Evolutionary conservation across 2,888 invertebrate species (phyloP).

Genomic region (Phlogophora meticulosa): DNA sequence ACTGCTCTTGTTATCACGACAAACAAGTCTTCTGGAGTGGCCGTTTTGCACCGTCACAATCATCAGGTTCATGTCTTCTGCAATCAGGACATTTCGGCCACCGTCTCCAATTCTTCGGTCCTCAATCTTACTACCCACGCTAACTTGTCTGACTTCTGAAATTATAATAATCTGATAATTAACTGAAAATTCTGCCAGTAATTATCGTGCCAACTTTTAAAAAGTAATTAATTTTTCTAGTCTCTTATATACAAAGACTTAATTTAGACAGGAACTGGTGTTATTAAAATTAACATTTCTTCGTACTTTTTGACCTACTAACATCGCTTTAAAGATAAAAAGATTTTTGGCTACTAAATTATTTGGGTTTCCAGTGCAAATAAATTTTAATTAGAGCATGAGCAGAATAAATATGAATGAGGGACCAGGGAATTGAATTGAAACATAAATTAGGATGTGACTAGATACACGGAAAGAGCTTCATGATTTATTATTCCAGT

Average conservation of each 20-base stretch:
- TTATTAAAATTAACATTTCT: conserved; percentile 8
- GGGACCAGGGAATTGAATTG: conserved; percentile 12
- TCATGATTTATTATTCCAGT: not conserved
- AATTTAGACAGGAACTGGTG: conserved; percentile 8
- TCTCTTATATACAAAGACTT: conserved; percentile 2
- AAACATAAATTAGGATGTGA: conserved; percentile 11
- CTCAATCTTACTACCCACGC: too few species aligned
- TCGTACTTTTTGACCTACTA: not conserved
- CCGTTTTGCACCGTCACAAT: too few species aligned
- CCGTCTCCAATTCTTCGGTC: too few species aligned
- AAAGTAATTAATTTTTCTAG: not conserved
- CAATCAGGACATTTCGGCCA: too few species aligned
- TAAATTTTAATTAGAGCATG: conserved; percentile 32
- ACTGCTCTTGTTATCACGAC: too few species aligned
- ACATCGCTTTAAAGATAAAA: conserved; percentile 10
- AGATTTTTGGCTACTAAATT: conserved; percentile 10
- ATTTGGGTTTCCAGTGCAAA: conserved; percentile 17
- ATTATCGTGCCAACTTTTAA: too few species aligned
- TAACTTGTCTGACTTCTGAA: too few species aligned
- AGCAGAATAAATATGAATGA: conserved; percentile 27
- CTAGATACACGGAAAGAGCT: not conserved
- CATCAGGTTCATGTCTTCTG: too few species aligned
- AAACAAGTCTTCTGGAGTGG: too few species aligned
- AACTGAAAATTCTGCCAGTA: too few species aligned
- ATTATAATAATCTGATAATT: too few species aligned